These are phyloP conservation scores for Myotis vivesi DNA, from an alignment of 2,797 vertebrate species.

Conservation along the genomic window DNA sequence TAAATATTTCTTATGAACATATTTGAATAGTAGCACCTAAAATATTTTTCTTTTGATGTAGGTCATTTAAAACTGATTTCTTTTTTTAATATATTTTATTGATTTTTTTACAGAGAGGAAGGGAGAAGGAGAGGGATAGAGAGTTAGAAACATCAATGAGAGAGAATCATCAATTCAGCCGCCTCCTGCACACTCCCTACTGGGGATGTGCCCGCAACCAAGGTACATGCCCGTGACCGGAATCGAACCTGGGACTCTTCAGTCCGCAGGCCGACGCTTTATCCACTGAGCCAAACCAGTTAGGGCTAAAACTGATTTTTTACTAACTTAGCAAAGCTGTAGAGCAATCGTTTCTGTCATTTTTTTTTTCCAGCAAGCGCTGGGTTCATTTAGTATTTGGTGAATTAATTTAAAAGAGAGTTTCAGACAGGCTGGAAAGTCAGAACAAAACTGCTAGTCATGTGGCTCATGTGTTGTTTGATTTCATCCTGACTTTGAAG, in stretches of 20 bases:
- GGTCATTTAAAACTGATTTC: background rate
- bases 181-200: too few relatives aligned
- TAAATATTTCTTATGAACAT: background rate
- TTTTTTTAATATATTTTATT: too few relatives aligned
- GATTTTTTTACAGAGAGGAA: too few relatives aligned
- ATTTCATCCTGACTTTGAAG: background rate
- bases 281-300: too few relatives aligned
- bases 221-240: too few relatives aligned
- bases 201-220: too few relatives aligned
- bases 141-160: too few relatives aligned
- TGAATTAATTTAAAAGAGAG: background rate
- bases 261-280: too few relatives aligned
- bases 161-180: too few relatives aligned
- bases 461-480: background rate
- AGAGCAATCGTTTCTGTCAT: background rate
- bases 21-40: background rate
- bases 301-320: background rate
- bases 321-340: conserved; percentile 1
- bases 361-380: background rate
- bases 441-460: background rate
- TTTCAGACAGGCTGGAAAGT: background rate
- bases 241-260: too few relatives aligned
- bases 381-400: background rate
- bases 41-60: conserved; percentile 9
- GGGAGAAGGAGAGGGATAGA: too few relatives aligned